Base-by-base conservation (phyloP, 2,113 vertebrate genomes). In the Sinocyclocheilus maitianheensis region DNA sequence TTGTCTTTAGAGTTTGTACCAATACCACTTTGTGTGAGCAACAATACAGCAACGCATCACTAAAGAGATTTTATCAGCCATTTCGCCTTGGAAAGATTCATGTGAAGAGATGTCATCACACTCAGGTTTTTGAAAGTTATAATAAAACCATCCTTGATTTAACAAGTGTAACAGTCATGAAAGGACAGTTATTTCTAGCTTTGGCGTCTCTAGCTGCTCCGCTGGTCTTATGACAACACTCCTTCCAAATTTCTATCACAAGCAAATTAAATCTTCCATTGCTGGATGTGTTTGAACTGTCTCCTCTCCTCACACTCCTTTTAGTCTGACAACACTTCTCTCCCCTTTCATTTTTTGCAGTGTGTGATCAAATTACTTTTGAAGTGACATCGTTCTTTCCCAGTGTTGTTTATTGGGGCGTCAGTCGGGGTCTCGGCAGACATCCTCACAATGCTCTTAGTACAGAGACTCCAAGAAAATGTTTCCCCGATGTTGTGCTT, bases 351-450 rank as follows among this genome's bases (percentile, higher is more conserved):
- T 79, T 75, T 72, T 71, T 22, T 60, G 79, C 53, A 63, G n/a
- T 4, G 43, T 76, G 65, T 82, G 85, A 86, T 81, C 65, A 74
- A 86, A 82, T 86, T 86, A n/a, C 85, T 86, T 86, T 86, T 86
- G 78, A 86, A 76, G 67, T 86, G 67, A 86, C 78, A 86, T 80
- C 69, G 55, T 40, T 72, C 55, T 48, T 80, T 81, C 78, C 55
- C 22, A 16, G 26, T 60, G 78, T 74, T 81, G 34, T 81, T 80
- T 81, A 86, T 11, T 37, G 4, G 58, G n/a, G n/a, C 48, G 85
- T 60, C 78, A 80, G 78, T 7, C 55, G 14, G 24, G 13, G 51
- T 72, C 77, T 81, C 37, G 8, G 34, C 55, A 80, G 40, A 82
- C 51, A 72, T 71, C 34, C 30, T 16, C 13, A 20, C 4, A 8